These are phyloP conservation scores for Agriopis aurantiaria DNA, from an alignment of 2,888 invertebrate genomes.

Conservation along the genomic window DNA sequence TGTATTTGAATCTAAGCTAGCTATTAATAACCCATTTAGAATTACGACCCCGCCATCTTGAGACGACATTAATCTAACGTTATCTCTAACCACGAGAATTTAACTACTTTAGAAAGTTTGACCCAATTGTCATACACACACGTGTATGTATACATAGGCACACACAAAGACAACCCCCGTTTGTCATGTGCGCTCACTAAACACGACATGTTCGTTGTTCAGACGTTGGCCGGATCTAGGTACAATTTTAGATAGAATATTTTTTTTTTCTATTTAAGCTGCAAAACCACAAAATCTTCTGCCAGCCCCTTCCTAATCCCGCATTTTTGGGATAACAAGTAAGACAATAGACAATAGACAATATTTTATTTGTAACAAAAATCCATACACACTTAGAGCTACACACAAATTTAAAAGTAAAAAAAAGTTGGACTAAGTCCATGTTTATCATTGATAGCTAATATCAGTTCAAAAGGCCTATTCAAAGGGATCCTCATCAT, in stretches of 20 bases:
- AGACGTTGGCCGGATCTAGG: conserved; percentile 52
- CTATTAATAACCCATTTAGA: conserved; percentile 23
- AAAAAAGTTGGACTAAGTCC: no score
- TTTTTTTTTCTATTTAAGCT: neutral
- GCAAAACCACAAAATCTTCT: neutral
- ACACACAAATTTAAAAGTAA: no score
- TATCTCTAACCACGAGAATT: conserved; percentile 32
- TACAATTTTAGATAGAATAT: neutral
- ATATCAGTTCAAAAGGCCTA: no score
- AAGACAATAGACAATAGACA: no score
- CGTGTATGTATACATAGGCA: neutral
- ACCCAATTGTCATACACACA: conserved; percentile 38
- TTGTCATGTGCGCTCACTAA: conserved; percentile 26
- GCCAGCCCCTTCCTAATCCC: no score
- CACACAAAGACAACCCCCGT: conserved; percentile 11
- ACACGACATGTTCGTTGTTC: conserved; percentile 27
- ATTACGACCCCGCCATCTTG: conserved; percentile 22
- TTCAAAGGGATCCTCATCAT: no score
- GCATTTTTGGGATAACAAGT: no score
- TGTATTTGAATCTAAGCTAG: conserved; percentile 7
- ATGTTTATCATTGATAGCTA: no score
- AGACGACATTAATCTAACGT: conserved; percentile 36
- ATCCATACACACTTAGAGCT: no score
- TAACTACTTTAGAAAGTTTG: conserved; percentile 40
- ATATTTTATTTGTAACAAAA: no score